Conservation (phyloP, 2,797 vertebrate species). For the Trichosurus vulpecula region DNA sequence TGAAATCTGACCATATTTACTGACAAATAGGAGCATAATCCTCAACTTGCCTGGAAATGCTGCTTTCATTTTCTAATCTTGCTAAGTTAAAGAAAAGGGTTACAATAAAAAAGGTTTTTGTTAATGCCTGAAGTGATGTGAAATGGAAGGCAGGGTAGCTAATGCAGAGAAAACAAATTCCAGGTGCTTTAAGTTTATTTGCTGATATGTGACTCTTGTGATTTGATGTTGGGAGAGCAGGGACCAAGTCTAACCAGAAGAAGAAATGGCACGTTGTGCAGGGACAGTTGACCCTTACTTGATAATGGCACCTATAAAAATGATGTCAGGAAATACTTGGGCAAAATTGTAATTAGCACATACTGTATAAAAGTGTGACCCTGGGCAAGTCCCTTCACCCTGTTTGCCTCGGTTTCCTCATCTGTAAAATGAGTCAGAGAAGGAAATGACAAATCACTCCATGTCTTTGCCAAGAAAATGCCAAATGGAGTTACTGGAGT, state of each 20-base stretch:
- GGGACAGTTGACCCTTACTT: background rate
- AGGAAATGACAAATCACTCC: background rate
- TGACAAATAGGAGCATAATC: conserved; percentile 72
- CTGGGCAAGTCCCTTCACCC: conserved; percentile 11
- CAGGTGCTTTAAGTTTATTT: conserved; percentile 72
- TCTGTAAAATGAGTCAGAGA: background rate
- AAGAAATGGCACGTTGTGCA: conserved; percentile 18
- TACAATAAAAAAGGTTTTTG: conserved; percentile 56
- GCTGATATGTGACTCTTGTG: conserved; percentile 55
- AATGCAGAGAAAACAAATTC: conserved; percentile 60
- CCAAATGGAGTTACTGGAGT: background rate
- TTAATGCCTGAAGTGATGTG: conserved; percentile 75
- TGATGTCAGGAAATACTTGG: background rate
- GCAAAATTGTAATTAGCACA: background rate
- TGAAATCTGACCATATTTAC: conserved; percentile 74
- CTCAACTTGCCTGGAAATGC: conserved; percentile 47
- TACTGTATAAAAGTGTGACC: background rate
- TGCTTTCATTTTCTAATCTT: conserved; percentile 69
- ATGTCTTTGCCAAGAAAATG: background rate
- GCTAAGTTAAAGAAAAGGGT: conserved; percentile 64
- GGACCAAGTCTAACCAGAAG: conserved; percentile 52
- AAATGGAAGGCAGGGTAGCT: conserved; percentile 52
- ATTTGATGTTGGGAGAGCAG: conserved; percentile 50
- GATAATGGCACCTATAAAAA: background rate
- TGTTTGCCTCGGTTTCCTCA: background rate